Evolutionary conservation across 1,140 invertebrate genomes (phyloP).

Genomic region (Archivesica marissinica): DNA sequence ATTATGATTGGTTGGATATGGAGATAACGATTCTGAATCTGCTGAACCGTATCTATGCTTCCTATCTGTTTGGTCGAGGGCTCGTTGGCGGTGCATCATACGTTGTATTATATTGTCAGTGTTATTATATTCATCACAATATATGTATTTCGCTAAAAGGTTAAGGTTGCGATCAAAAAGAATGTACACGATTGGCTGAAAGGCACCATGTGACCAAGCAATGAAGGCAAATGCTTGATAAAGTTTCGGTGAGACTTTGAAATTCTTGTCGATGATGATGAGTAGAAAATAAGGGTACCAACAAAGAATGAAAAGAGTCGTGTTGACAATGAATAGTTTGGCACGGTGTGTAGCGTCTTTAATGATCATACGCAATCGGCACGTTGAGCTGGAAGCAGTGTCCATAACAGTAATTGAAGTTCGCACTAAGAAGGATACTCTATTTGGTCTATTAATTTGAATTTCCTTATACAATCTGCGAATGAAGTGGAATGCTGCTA

Average conservation of each 20-base stretch:
- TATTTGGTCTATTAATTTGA: conserved; percentile 80
- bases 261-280: conserved; percentile 80
- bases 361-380: conserved; percentile 72
- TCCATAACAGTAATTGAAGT: conserved; percentile 80
- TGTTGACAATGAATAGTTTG: conserved; percentile 80
- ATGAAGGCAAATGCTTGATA: conserved; percentile 83
- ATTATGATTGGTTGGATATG: neutral
- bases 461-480: conserved; percentile 81
- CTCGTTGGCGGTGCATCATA: conserved; percentile 68
- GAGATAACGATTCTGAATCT: neutral
- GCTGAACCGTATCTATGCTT: neutral
- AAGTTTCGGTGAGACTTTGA: conserved; percentile 79
- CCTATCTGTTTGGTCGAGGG: conserved; percentile 23
- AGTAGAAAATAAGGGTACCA: conserved; percentile 83
- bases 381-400: conserved; percentile 68
- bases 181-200: conserved; percentile 81
- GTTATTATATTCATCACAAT: conserved; percentile 75
- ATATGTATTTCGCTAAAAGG: conserved; percentile 78
- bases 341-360: conserved; percentile 78
- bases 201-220: conserved; percentile 81
- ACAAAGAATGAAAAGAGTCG: conserved; percentile 78
- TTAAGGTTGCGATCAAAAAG: conserved; percentile 82
- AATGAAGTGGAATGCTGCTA: conserved; percentile 79
- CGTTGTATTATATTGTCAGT: conserved; percentile 68
- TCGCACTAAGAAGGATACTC: conserved; percentile 81